These are phyloP conservation scores for Rhabdophis nuchalis DNA, from an alignment of 2,797 vertebrate genomes.

Conservation along the genomic window DNA sequence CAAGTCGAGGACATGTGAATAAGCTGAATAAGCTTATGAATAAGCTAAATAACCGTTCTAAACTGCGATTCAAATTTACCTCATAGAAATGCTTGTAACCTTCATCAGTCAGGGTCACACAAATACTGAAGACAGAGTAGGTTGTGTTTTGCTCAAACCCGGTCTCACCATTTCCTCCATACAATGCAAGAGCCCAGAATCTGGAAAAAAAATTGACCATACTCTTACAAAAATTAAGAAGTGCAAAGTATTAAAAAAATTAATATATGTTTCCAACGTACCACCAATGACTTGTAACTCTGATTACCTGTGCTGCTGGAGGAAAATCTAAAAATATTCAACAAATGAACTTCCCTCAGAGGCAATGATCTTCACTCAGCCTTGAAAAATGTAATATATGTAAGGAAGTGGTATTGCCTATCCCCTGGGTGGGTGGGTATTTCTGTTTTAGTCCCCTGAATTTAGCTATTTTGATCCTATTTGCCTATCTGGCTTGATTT, in stretches of 20 bases:
- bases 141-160: conserved; percentile 95
- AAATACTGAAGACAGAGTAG: conserved; percentile 93
- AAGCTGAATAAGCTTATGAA: neutral
- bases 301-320: neutral
- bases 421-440: neutral
- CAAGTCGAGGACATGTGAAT: neutral
- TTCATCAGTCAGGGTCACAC: conserved; percentile 89
- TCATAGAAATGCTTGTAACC: conserved; percentile 89
- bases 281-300: neutral
- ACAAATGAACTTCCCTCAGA: neutral
- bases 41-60: neutral
- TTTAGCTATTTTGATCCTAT: neutral
- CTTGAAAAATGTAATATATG: neutral
- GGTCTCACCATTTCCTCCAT: conserved; percentile 91
- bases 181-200: conserved; percentile 91
- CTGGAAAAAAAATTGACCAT: conserved; percentile 64
- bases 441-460: neutral
- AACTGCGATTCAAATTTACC: conserved; percentile 65
- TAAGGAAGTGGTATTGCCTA: neutral
- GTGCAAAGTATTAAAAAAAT: neutral
- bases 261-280: neutral
- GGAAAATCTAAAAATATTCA: neutral
- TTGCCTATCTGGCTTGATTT: neutral
- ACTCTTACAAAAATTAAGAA: conserved; percentile 1
- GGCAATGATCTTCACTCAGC: neutral